phyloP scores from a whole-genome alignment of 2,888 invertebrate genomes.

The Lucinisca nassula region DNA sequence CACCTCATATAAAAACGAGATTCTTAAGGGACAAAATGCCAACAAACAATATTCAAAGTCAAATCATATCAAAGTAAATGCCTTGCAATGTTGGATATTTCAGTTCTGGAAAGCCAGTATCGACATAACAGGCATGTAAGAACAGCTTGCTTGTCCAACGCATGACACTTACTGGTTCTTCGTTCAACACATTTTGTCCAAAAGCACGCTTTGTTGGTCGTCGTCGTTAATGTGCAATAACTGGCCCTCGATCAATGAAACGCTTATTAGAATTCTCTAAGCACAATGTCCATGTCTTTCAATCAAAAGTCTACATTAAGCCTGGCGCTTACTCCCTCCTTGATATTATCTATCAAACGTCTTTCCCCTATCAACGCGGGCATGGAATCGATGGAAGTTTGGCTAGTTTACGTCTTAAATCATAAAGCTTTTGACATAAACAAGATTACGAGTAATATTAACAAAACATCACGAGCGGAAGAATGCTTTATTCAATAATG shows the following conservation, averaged over 20 bases:
- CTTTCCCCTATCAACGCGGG: neutral
- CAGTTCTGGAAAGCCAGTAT: too few relatives aligned
- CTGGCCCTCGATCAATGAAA: neutral
- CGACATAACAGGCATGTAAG: too few relatives aligned
- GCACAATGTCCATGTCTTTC: neutral
- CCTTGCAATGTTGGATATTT: too few relatives aligned
- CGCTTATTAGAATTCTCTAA: neutral
- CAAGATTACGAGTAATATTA: constrained; percentile 1
- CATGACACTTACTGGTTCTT: too few relatives aligned
- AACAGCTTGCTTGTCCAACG: too few relatives aligned
- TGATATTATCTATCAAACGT: neutral
- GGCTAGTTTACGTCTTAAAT: constrained; percentile 5
- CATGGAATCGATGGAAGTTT: neutral
- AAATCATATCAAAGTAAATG: too few relatives aligned
- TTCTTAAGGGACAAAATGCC: too few relatives aligned
- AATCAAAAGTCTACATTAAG: constrained; percentile 13
- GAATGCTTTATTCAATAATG: constrained; percentile 1
- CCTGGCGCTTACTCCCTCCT: neutral
- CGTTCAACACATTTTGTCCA: too few relatives aligned
- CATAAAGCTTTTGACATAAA: constrained; percentile 8
- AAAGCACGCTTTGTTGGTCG: too few relatives aligned
- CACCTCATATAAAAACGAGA: too few relatives aligned
- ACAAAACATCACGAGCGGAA: neutral
- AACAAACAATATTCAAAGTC: neutral
- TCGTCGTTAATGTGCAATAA: neutral